Percentiles rank a stretch among this genome's conserved stretches.
Evolutionary conservation across 2,888 invertebrate genomes (phyloP).

Genomic region (Mythimna pallens): DNA sequence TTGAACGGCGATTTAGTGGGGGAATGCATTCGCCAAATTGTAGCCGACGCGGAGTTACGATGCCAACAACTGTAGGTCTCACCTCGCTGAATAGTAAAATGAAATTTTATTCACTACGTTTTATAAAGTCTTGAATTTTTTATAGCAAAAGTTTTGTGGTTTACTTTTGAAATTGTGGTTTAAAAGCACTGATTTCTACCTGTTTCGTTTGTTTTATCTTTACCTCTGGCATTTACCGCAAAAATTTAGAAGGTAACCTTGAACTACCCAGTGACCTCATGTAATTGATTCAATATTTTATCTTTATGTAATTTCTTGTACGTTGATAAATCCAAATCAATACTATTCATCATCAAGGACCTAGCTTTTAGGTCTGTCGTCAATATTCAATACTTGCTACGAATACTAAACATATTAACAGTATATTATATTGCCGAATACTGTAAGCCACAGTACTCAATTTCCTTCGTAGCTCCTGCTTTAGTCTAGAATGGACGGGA

Average conservation of each 20-base stretch:
- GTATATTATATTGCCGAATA: slow-evolving; percentile 48
- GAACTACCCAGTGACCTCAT: not conserved
- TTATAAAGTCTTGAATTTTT: slow-evolving; percentile 28
- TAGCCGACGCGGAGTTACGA: slow-evolving; percentile 68
- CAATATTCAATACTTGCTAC: slow-evolving; percentile 23
- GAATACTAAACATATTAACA: slow-evolving; percentile 28
- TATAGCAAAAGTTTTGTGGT: not conserved
- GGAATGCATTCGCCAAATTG: slow-evolving; percentile 83
- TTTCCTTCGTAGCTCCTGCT: slow-evolving; percentile 58
- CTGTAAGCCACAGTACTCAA: slow-evolving; percentile 42
- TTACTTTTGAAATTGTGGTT: not conserved
- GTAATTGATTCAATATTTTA: not conserved
- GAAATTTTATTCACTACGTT: slow-evolving; percentile 33
- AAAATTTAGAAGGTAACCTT: not conserved
- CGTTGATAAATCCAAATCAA: not conserved
- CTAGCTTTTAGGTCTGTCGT: slow-evolving; percentile 9
- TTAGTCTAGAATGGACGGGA: slow-evolving; percentile 68
- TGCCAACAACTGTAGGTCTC: slow-evolving; percentile 61
- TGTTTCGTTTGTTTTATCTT: not conserved
- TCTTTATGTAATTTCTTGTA: not conserved
- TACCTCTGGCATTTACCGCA: not conserved
- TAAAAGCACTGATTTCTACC: not conserved
- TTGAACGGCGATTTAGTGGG: slow-evolving; percentile 79
- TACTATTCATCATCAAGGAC: not conserved
- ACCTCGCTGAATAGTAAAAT: slow-evolving; percentile 44